Evolutionary conservation across 53 echinoderm and acorn worm species (phyloP).

Genomic region (Antedon mediterranea): DNA sequence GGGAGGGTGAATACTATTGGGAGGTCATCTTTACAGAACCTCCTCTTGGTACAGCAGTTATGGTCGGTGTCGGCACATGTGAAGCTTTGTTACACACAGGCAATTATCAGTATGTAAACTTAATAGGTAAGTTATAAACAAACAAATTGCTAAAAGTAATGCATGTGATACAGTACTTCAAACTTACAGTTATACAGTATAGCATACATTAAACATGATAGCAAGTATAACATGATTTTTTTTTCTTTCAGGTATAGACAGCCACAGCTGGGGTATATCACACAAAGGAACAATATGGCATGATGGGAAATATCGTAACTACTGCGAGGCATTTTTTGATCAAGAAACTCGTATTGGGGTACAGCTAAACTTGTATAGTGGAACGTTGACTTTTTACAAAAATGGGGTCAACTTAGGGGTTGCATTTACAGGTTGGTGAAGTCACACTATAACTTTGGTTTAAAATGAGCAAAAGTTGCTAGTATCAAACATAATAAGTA

Average conservation of each 20-base stretch:
- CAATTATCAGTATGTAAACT: slow-evolving; percentile 34
- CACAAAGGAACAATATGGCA: slow-evolving; percentile 40
- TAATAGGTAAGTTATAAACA: slow-evolving; percentile 36
- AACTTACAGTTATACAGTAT: too few species aligned
- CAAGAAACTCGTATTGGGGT: slow-evolving; percentile 30
- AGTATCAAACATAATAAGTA: too few species aligned
- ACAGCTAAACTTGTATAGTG: slow-evolving; percentile 31
- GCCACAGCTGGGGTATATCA: slow-evolving; percentile 42
- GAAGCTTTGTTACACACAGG: slow-evolving; percentile 27
- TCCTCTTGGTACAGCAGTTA: slow-evolving; percentile 26
- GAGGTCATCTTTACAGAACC: slow-evolving; percentile 49
- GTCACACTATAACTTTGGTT: too few species aligned
- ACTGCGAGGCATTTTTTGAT: slow-evolving; percentile 33
- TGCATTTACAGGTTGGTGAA: slow-evolving; percentile 25
- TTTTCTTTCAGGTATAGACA: slow-evolving; percentile 19
- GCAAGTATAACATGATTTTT: too few species aligned
- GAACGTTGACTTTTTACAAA: slow-evolving; percentile 39
- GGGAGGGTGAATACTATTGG: slow-evolving; percentile 42
- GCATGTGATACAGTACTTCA: too few species aligned
- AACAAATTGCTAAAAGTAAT: not conserved
- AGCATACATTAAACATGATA: too few species aligned
- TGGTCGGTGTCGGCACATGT: slow-evolving; percentile 37
- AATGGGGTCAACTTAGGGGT: slow-evolving; percentile 36
- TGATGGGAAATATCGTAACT: slow-evolving; percentile 11
- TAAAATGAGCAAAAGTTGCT: not conserved